Conservation (phyloP, 2,113 vertebrate genomes). For the Ivindomyrus marchei region DNA sequence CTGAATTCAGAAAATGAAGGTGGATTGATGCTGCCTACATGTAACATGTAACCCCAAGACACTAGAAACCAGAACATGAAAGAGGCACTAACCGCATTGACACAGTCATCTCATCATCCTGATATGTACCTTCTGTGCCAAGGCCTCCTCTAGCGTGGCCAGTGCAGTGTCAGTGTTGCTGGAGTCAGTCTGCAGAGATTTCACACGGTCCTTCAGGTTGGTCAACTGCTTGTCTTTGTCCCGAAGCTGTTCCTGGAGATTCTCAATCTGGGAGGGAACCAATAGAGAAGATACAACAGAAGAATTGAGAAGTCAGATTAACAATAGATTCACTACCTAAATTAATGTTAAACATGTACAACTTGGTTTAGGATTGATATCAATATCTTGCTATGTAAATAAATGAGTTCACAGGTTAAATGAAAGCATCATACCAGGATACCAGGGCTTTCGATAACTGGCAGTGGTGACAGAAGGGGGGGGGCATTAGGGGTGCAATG, state of each 20-base stretch:
- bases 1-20: neutral
- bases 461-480: no score
- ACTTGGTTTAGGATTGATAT: neutral
- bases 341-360: neutral
- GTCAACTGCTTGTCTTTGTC: constrained; percentile 98
- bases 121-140: constrained; percentile 85
- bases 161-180: constrained; percentile 97
- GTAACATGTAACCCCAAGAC: neutral
- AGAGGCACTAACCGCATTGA: neutral
- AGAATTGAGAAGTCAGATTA: neutral
- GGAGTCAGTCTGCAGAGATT: constrained; percentile 95
- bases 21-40: neutral
- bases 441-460: no score
- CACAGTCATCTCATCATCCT: neutral
- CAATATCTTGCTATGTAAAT: no score
- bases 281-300: neutral
- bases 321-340: neutral
- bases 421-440: no score
- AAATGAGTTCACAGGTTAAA: no score
- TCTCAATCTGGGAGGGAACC: constrained; percentile 78
- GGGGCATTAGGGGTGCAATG: neutral
- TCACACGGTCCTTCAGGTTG: constrained; percentile 94
- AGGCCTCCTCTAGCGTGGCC: constrained; percentile 89
- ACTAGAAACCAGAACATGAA: neutral
- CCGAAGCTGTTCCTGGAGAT: constrained; percentile 93